Base-by-base conservation (phyloP, 2,888 invertebrate species). In the Carcina quercana region DNA sequence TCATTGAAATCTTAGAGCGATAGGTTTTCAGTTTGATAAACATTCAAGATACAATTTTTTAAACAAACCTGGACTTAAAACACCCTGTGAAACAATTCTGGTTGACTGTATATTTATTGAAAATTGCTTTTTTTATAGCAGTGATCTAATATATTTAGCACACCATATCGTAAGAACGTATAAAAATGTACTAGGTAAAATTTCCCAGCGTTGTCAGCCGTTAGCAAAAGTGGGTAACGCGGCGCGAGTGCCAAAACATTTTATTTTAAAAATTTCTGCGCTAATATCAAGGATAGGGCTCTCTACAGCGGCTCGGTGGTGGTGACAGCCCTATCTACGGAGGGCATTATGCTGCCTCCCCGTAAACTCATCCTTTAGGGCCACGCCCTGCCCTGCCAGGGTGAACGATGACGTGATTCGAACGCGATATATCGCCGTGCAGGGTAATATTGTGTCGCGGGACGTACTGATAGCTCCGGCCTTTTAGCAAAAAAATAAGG, bases 401-500 rank as follows among this genome's bases (percentile, higher is more conserved):
- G 67, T 79, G 68, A 76, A 66, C 70, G 75, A 79, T 76, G 74
- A 63, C 72, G 69, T 66, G 72, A 74, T 75, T 70, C 59, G 53
- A 68, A 70, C 65, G 63, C 72, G 68, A 78, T 79, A 78, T 75
- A 76, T 74, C 67, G 65, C 59, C 62, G 52, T 61, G 65, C 63
- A 64, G 72, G 72, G 69, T 75, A 72, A 79, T 80, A 80, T 76
- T 72, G 69, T 78, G 69, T 70, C 68, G 67, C 66, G 64, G 55
- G 65, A 61, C 67, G 55, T 53, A 69, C 74, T 73, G 76, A 80
- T 82, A 76, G 65, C 76, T 65, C 44, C 61, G 68, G 65, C 70
- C 66, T 71, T 74, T 60, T 67, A 63, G 59, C 70, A 79, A 80
- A 80, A n/a, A 79, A 82, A 79, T 79, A 79, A 78, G 78, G 78